Conservation (phyloP, 1,140 invertebrate genomes). For the Cataglyphis hispanica region DNA sequence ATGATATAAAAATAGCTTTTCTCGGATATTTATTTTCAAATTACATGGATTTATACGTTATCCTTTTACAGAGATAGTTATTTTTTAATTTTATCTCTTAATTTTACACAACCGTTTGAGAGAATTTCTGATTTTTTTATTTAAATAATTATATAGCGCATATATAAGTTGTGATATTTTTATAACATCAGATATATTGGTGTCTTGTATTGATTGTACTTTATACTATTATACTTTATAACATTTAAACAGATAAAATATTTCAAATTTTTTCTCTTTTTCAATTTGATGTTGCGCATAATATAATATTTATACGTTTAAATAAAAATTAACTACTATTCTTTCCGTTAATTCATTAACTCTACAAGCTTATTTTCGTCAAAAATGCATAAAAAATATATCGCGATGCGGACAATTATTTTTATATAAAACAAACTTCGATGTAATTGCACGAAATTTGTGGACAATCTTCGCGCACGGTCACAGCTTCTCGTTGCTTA, state of each 20-base stretch:
- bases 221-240: neutral
- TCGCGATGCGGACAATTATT: constrained; percentile 9
- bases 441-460: constrained; percentile 44
- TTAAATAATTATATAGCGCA: neutral
- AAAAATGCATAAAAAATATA: constrained; percentile 39
- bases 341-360: constrained; percentile 6
- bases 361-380: constrained; percentile 8
- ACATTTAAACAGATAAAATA: constrained; percentile 3
- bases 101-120: neutral
- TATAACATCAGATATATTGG: neutral
- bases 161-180: neutral
- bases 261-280: neutral
- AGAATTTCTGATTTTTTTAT: neutral
- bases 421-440: constrained; percentile 28
- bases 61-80: constrained; percentile 6
- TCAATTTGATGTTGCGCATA: neutral
- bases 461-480: constrained; percentile 3
- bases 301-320: neutral
- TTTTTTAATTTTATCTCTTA: constrained; percentile 21
- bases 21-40: constrained; percentile 34
- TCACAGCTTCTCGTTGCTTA: constrained; percentile 47
- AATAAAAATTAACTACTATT: neutral
- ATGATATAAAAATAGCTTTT: constrained; percentile 24
- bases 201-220: neutral
- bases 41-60: neutral